Evolutionary conservation across 2,113 vertebrate genomes (phyloP), one percentile per base, ranked within the genome.

Genomic region (Spea multiplicata): DNA sequence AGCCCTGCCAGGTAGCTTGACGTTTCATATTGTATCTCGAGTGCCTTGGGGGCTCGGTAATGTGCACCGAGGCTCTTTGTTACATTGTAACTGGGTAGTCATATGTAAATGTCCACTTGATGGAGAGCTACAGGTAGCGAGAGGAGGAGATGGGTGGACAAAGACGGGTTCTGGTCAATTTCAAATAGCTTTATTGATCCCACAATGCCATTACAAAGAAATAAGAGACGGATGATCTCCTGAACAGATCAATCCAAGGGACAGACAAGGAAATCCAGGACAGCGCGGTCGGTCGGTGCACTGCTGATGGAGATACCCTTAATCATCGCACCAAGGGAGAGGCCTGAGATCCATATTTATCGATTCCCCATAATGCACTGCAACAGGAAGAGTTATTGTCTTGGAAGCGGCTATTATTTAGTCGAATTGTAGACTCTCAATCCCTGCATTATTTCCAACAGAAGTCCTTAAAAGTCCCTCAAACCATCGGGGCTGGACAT

Each of bases 101-200:
- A 53, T 53, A 53, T 53, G 55, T 59, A 4, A 59, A 8, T 7
- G 55, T 59, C 10, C 10, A 13, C 14, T 13, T 8, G 55, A 59
- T 59, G 55, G 55, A 13, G 55, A 13, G 55, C 4, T 9, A 59
- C 9, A 4, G 10, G 14, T 13, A 4, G 10, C 3, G 10, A 59
- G 55, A 13, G 10, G 55, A 59, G 12, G 55, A 12, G 55, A 59
- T 59, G 55, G 14, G 55, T 59, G 55, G 55, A 59, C 55, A 13
- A 13, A 59, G 55, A 59, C 4, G 5, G 55, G 55, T 13, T 59
- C 55, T 59, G 55, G 55, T 59, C 55, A 59, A 59, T 59, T 13
- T 59, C 14, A 59, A 59, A 59, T 59, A 13, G 55, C 55, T 59
- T 59, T 59, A 59, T 59, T 59, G 55, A 59, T 59, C 55, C 55